phyloP scores from a whole-genome alignment of 2,888 invertebrate genomes.

The Graphium colonna region DNA sequence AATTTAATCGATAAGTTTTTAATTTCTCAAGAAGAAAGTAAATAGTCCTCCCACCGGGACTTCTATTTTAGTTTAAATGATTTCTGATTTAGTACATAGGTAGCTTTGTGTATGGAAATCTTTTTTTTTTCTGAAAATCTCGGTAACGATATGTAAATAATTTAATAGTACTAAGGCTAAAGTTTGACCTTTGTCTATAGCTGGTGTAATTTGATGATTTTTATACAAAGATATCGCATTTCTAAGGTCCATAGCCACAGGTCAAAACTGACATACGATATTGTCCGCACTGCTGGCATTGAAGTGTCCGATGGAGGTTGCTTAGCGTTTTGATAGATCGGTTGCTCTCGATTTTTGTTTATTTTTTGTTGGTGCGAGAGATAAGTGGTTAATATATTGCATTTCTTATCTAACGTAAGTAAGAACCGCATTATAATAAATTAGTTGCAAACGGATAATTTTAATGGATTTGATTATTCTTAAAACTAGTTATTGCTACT shows the following conservation, averaged over 20 bases:
- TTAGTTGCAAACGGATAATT: slow-evolving; percentile 5
- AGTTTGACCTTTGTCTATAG: not conserved
- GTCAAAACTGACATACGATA: slow-evolving; percentile 15
- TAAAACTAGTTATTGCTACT: no score
- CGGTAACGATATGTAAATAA: no score
- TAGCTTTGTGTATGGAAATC: no score
- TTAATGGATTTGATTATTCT: not conserved
- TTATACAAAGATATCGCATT: not conserved
- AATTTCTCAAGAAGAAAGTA: no score
- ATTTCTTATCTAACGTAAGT: slow-evolving; percentile 3
- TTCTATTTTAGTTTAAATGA: no score
- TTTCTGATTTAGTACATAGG: no score
- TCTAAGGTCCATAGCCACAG: slow-evolving; percentile 1
- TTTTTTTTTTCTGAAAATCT: no score
- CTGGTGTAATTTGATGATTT: slow-evolving; percentile 14
- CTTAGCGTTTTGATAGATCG: slow-evolving; percentile 27
- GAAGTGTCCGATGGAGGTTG: slow-evolving; percentile 30
- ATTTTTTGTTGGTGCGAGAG: slow-evolving; percentile 5
- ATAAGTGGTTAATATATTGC: slow-evolving; percentile 15
- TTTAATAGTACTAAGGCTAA: not conserved
- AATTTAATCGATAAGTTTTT: no score
- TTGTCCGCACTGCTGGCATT: slow-evolving; percentile 25
- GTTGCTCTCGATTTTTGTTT: slow-evolving; percentile 22
- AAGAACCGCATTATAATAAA: not conserved
- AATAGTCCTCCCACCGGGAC: no score